phyloP scores from a whole-genome alignment of 2,797 vertebrate species.

The Fistularia commersonii region DNA sequence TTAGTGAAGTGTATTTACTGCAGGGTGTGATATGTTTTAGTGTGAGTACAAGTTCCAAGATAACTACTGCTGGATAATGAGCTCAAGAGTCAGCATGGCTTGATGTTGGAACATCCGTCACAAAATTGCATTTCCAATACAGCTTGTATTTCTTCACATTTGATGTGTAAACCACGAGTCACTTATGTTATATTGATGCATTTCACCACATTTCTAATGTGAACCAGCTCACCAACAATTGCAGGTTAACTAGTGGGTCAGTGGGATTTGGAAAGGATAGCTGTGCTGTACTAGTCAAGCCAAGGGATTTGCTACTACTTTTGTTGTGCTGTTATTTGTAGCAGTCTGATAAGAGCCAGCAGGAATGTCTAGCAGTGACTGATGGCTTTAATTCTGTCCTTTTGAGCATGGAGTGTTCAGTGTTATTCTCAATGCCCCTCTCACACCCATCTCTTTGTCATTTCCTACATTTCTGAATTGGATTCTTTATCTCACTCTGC shows the following conservation, averaged over 20 bases:
- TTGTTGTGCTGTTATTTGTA: conserved; percentile 50
- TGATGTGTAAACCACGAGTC: too few species aligned
- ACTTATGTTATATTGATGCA: too few species aligned
- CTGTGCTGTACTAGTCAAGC: conserved; percentile 18
- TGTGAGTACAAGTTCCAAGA: conserved; percentile 11
- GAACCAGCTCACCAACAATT: not conserved
- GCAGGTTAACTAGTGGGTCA: conserved; percentile 50
- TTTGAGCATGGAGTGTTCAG: conserved; percentile 26
- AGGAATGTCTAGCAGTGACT: conserved; percentile 59
- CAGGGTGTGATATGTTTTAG: conserved; percentile 6
- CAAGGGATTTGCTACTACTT: conserved; percentile 24
- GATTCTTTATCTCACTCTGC: not conserved
- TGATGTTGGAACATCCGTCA: too few species aligned
- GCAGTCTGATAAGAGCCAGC: conserved; percentile 56
- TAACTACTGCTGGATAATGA: conserved; percentile 16
- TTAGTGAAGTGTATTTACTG: conserved; percentile 8
- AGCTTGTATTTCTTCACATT: too few species aligned
- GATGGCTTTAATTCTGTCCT: conserved; percentile 59
- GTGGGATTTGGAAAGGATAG: conserved; percentile 40
- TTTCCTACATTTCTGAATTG: not conserved
- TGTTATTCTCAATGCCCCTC: conserved; percentile 23
- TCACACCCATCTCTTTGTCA: not conserved
- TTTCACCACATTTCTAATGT: not conserved
- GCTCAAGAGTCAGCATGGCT: conserved; percentile 12
- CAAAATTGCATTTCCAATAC: too few species aligned